phyloP scores from a whole-genome alignment of 2,888 invertebrate genomes.

The Caenorhabditis imperialis region DNA sequence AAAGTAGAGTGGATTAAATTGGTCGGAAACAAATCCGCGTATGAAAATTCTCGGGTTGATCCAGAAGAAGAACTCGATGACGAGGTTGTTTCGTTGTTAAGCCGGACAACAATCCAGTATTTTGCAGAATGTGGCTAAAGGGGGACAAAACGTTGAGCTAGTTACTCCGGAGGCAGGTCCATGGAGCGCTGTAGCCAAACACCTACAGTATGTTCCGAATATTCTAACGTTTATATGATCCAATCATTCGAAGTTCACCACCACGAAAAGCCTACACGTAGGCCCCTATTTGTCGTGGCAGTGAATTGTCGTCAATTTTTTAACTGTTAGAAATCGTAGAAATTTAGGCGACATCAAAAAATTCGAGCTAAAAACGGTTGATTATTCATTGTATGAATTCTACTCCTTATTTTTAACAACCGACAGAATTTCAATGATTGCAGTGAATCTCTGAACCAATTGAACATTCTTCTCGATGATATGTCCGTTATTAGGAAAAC shows the following conservation, averaged over 20 bases:
- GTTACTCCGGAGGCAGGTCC: constrained; percentile 74
- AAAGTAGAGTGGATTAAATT: constrained; percentile 72
- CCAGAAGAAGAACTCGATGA: constrained; percentile 40
- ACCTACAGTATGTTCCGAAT: constrained; percentile 66
- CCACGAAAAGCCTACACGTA: neutral
- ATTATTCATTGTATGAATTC: no score
- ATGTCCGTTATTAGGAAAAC: constrained; percentile 64
- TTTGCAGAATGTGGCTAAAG: constrained; percentile 28
- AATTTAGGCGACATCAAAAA: no score
- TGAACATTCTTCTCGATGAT: constrained; percentile 73
- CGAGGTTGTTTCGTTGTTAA: constrained; percentile 7
- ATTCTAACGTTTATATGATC: no score
- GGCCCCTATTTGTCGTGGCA: neutral
- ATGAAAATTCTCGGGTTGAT: constrained; percentile 55
- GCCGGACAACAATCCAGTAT: neutral
- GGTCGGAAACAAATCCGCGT: constrained; percentile 58
- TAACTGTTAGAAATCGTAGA: no score
- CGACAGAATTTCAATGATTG: no score
- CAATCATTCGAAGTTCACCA: no score
- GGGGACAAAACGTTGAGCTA: constrained; percentile 43
- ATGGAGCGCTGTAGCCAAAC: constrained; percentile 76
- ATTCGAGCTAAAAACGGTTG: no score
- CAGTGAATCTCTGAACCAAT: constrained; percentile 72
- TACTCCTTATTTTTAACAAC: no score
- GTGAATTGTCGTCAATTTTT: no score